A percentile compares a stretch with the other conserved stretches of the same genome.
Conservation (phyloP, 1,140 invertebrate species). For the Drosophila paulistorum region DNA sequence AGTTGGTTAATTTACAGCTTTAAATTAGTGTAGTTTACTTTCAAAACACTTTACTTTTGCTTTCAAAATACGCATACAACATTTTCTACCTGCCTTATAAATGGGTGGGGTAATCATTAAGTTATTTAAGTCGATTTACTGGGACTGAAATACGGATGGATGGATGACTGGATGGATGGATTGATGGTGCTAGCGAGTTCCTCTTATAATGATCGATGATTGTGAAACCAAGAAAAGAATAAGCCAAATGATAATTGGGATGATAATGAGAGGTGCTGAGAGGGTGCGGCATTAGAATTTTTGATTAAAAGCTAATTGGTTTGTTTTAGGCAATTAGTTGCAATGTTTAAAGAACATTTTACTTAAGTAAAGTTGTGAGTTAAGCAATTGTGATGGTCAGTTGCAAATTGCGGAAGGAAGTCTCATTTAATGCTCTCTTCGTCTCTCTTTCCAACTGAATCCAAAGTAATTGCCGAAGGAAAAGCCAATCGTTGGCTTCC, state of each 20-base stretch:
- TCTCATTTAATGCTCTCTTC: background rate
- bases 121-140: constrained; percentile 54
- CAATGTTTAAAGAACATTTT: constrained; percentile 1
- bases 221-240: background rate
- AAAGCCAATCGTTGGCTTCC: background rate
- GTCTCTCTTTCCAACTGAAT: no score
- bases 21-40: constrained; percentile 80
- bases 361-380: background rate
- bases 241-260: background rate
- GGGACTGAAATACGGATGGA: background rate
- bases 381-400: background rate
- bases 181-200: background rate
- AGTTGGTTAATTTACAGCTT: constrained; percentile 80
- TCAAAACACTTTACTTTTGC: constrained; percentile 81
- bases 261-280: constrained; percentile 2
- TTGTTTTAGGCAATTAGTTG: constrained; percentile 7
- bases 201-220: constrained; percentile 1
- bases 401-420: constrained; percentile 3
- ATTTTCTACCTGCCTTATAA: constrained; percentile 29
- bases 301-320: background rate
- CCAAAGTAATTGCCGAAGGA: no score
- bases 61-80: constrained; percentile 71
- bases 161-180: background rate
- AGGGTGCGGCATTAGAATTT: background rate
- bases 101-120: constrained; percentile 74